Percentiles rank a stretch among this genome's conserved stretches.
Evolutionary conservation across 2,113 vertebrate species (phyloP).

Genomic region (Maccullochella peelii): DNA sequence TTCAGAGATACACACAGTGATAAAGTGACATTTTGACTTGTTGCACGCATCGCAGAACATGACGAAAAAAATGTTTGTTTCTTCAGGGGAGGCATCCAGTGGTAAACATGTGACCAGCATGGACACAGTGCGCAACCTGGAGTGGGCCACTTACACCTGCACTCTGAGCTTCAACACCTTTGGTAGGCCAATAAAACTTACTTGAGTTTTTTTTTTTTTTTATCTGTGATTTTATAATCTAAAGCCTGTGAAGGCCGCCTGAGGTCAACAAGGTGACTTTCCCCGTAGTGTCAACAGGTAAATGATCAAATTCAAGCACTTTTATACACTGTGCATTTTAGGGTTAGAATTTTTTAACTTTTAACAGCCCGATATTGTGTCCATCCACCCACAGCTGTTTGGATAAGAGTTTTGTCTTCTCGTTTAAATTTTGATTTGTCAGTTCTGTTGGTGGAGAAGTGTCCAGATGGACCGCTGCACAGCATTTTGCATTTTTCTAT

Average conservation of each 20-base stretch:
- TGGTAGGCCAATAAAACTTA: constrained; percentile 75
- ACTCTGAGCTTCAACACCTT: constrained; percentile 89
- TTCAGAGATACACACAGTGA: neutral
- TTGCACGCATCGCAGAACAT: neutral
- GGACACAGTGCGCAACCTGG: constrained; percentile 86
- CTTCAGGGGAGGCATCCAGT: constrained; percentile 85
- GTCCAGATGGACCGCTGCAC: neutral
- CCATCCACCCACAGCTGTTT: too few species aligned
- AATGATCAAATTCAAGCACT: neutral
- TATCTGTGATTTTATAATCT: neutral
- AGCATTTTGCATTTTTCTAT: neutral
- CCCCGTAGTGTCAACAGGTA: neutral
- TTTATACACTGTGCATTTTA: neutral
- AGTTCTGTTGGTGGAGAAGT: neutral
- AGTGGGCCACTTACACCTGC: constrained; percentile 89
- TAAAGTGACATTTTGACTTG: neutral
- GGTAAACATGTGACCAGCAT: constrained; percentile 90
- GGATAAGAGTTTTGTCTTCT: neutral
- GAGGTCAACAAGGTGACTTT: neutral
- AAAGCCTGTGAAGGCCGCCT: neutral
- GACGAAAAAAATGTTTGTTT: neutral
- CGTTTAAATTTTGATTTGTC: neutral
- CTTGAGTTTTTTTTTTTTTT: neutral
- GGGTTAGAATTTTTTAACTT: neutral
- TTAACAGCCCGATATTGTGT: too few species aligned